Evolutionary conservation across 2,113 vertebrate species (phyloP).

Genomic region (Geothlypis trichas): DNA sequence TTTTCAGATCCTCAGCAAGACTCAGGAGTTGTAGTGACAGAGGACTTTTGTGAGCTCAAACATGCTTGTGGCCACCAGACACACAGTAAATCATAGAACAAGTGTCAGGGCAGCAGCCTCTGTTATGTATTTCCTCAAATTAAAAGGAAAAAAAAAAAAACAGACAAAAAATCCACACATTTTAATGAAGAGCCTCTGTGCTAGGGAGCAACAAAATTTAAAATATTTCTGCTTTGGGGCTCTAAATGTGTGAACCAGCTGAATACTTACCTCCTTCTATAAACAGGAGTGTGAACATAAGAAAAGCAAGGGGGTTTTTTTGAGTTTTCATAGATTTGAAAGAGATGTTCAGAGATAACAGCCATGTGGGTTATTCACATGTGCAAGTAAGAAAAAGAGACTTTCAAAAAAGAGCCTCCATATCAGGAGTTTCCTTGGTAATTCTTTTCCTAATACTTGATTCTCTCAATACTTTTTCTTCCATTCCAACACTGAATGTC

Average conservation of each 20-base stretch:
- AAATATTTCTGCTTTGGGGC: not conserved
- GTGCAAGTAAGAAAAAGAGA: not conserved
- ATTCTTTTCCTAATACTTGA: not conserved
- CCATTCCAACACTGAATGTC: not conserved
- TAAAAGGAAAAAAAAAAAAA: not conserved
- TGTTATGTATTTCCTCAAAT: not conserved
- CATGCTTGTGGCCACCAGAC: not conserved
- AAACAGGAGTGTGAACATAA: not conserved
- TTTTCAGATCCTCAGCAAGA: not conserved
- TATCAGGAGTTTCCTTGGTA: not conserved
- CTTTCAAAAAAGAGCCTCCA: not conserved
- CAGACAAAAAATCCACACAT: not conserved
- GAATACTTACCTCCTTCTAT: not conserved
- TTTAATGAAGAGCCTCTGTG: not conserved
- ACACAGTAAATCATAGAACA: not conserved
- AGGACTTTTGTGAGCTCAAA: not conserved
- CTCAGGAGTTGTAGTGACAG: not conserved
- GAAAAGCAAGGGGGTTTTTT: fast-evolving
- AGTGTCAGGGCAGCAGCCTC: not conserved
- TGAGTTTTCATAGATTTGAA: not conserved
- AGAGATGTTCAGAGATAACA: not conserved
- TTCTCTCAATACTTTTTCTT: not conserved
- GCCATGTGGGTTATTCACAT: not conserved
- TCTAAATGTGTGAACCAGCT: not conserved
- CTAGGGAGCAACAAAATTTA: not conserved